Evolutionary conservation across 2,113 vertebrate species (phyloP).

Genomic region (Dasyprocta punctata): DNA sequence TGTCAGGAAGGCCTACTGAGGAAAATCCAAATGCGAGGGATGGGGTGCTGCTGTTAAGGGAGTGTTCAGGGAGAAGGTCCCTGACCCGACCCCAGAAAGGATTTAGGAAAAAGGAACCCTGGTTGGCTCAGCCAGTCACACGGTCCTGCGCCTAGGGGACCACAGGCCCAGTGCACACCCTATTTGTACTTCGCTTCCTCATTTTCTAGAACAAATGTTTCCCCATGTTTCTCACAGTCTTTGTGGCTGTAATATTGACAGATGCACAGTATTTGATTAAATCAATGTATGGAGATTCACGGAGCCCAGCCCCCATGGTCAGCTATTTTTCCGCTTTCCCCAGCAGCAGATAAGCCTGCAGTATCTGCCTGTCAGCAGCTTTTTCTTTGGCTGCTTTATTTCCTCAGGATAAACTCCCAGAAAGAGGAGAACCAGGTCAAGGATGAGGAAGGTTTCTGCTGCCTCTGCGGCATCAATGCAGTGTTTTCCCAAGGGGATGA

Average conservation of each 20-base stretch:
- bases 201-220: neutral
- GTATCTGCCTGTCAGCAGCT: neutral
- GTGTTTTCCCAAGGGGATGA: neutral
- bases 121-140: rapidly evolving
- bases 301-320: neutral
- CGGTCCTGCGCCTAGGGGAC: neutral
- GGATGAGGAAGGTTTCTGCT: neutral
- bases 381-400: constrained; percentile 26
- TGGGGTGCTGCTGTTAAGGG: neutral
- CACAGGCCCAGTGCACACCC: rapidly evolving
- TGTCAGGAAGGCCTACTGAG: neutral
- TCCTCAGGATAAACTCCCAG: constrained; percentile 50
- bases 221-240: neutral
- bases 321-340: neutral
- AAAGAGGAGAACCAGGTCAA: neutral
- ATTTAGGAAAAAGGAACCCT: neutral
- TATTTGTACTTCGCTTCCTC: neutral
- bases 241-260: neutral
- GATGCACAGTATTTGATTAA: constrained; percentile 6
- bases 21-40: neutral
- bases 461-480: neutral
- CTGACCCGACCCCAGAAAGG: neutral
- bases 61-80: neutral
- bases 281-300: neutral
- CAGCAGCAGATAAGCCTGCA: neutral